A percentile compares a stretch with the other conserved stretches of the same genome.
Evolutionary conservation across 2,888 invertebrate genomes (phyloP).

Genomic region (Acronicta leporina): DNA sequence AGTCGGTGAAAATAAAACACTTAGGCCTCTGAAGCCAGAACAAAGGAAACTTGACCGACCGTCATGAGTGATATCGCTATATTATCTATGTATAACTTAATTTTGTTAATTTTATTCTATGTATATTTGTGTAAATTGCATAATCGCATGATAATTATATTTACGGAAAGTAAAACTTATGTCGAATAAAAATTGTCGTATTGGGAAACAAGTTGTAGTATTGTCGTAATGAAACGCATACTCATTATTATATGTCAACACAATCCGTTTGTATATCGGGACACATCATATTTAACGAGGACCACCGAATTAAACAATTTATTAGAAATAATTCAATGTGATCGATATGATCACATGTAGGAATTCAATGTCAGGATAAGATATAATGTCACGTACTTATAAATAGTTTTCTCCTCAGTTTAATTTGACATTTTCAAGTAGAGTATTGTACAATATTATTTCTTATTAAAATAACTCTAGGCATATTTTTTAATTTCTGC

Average conservation of each 20-base stretch:
- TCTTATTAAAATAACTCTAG: conserved; percentile 21
- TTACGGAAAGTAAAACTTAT: conserved; percentile 19
- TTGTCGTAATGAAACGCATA: conserved; percentile 5
- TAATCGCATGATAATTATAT: conserved; percentile 41
- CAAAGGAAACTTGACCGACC: background rate
- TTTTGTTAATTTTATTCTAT: conserved; percentile 29
- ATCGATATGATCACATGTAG: conserved; percentile 29
- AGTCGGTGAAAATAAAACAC: too few species aligned
- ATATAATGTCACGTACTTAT: conserved; percentile 10
- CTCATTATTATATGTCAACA: conserved; percentile 20
- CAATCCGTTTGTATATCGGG: conserved; percentile 20
- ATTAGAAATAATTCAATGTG: conserved; percentile 37
- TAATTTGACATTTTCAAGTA: conserved; percentile 23
- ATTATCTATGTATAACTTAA: conserved; percentile 1
- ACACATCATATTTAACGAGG: conserved; percentile 40
- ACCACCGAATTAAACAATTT: conserved; percentile 53
- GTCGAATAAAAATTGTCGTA: conserved; percentile 16
- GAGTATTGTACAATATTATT: conserved; percentile 40
- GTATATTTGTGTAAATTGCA: conserved; percentile 37
- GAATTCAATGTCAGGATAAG: conserved; percentile 24
- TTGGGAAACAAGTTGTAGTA: conserved; percentile 25
- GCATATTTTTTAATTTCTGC: conserved; percentile 6
- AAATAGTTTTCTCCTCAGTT: conserved; percentile 26
- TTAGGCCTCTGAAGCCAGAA: conserved; percentile 8
- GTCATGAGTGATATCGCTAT: conserved; percentile 5